Evolutionary conservation across 2,797 vertebrate species (phyloP).

Genomic region (Lophius americanus): DNA sequence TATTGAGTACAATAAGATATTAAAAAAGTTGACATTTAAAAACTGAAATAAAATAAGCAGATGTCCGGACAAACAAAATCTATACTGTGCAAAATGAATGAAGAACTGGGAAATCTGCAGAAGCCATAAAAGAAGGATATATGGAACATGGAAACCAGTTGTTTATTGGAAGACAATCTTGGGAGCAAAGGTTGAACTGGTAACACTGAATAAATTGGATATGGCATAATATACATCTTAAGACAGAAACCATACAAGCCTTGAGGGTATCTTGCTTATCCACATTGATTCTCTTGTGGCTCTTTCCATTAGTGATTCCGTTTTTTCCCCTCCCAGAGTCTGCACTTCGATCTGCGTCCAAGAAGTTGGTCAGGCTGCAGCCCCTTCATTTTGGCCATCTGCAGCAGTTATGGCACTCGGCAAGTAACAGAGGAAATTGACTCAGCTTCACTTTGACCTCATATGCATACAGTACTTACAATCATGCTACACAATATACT

Average conservation of each 20-base stretch:
- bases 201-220: conserved; percentile 49
- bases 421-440: conserved; percentile 26
- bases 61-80: neutral
- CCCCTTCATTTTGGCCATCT: conserved; percentile 25
- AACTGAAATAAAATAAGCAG: neutral
- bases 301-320: conserved; percentile 1
- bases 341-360: conserved; percentile 11
- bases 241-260: conserved; percentile 26
- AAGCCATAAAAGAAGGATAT: neutral
- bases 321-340: neutral
- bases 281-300: conserved; percentile 23
- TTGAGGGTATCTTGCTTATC: conserved; percentile 19
- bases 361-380: conserved; percentile 48
- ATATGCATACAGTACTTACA: conserved; percentile 56
- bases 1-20: neutral
- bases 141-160: conserved; percentile 56
- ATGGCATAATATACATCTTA: conserved; percentile 69
- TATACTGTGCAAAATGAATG: neutral
- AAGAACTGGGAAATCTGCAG: neutral
- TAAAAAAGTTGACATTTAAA: neutral
- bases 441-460: conserved; percentile 22
- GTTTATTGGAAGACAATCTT: conserved; percentile 80
- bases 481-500: conserved; percentile 63
- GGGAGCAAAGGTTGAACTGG: conserved; percentile 58
- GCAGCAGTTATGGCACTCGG: conserved; percentile 47